Conservation (phyloP, 2,797 vertebrate genomes). For the Betta splendens region DNA sequence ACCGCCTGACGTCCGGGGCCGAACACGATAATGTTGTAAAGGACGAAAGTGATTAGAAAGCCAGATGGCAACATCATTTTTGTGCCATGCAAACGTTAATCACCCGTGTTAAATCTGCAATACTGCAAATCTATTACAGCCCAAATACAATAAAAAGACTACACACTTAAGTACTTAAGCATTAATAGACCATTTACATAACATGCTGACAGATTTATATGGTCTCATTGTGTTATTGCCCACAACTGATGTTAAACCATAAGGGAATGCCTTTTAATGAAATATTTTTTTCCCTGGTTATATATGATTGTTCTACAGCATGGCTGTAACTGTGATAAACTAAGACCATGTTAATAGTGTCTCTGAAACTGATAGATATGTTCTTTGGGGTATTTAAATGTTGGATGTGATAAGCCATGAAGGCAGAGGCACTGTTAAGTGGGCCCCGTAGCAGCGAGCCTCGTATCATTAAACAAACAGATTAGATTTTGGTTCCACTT, state of each 20-base stretch:
- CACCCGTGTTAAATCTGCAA: too few species aligned
- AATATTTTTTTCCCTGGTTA: not conserved
- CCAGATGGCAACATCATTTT: too few species aligned
- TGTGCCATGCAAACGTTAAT: too few species aligned
- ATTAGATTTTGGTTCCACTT: conserved; percentile 74
- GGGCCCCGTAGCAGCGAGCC: conserved; percentile 45
- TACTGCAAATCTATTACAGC: too few species aligned
- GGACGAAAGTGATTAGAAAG: too few species aligned
- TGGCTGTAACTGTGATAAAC: conserved; percentile 12
- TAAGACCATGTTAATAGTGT: conserved; percentile 3
- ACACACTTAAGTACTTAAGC: too few species aligned
- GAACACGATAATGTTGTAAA: too few species aligned
- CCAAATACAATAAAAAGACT: too few species aligned
- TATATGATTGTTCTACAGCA: conserved; percentile 3
- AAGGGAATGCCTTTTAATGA: not conserved
- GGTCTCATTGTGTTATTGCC: not conserved
- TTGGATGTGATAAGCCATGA: conserved; percentile 43
- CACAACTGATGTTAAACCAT: conserved; percentile 1
- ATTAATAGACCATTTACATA: too few species aligned
- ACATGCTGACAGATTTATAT: not conserved
- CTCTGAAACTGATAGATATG: conserved; percentile 23
- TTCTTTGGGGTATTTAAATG: conserved; percentile 41
- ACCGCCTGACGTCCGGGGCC: too few species aligned
- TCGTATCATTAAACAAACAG: conserved; percentile 70
- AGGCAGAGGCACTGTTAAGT: conserved; percentile 34